Base-by-base conservation (phyloP, 1,140 invertebrate species). In the Rhynchophorus ferrugineus region DNA sequence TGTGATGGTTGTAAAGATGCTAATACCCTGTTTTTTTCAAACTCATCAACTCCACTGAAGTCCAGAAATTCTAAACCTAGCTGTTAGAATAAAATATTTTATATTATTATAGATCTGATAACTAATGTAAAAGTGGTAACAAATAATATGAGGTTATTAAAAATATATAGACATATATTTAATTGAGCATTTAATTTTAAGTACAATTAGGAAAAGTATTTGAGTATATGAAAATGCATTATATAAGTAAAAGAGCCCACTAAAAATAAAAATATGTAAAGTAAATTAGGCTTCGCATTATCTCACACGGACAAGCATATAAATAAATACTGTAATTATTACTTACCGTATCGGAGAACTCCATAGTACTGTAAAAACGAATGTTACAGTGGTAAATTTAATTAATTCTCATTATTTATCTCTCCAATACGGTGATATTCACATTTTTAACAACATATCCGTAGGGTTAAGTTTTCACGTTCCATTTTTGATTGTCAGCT, bases 21-120 rank as follows among this genome's bases (percentile, higher is more conserved):
- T 17, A 63, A 37, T 37, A 69, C 58, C 35, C 47, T 54, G 9
- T 57, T 49, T 44, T 52, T 58, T 54, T 69, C 67, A 13, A 48
- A 44, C 18, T 67, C 64, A 6, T 67, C 65, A 1, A 68, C 59
- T 24, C 56, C 67, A 39, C 42, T 67, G 16, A 69, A 56, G 57
- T 69, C 67, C 39, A 69, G 47, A 46, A 69, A 69, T 17, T 59
- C 44, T 29, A 64, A 52, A 42, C 33, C 36, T 17, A 52, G 5
- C 61, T 61, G 43, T 9, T 59, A 59, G 48, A 44, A 7, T 14
- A 47, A 38, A 17, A 44, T 20, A 33, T 37, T 14, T 39, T 33
- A 37, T 35, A 7, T 49, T 6, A 20, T 2, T 19, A n/a, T 38
- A 54, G 6, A 35, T n/a, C 5, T 7, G 13, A 24, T 50, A 13